A percentile compares a stretch with the other conserved stretches of the same genome.
Evolutionary conservation across 2,888 invertebrate genomes (phyloP).

Genomic region (Philonicus albiceps): DNA sequence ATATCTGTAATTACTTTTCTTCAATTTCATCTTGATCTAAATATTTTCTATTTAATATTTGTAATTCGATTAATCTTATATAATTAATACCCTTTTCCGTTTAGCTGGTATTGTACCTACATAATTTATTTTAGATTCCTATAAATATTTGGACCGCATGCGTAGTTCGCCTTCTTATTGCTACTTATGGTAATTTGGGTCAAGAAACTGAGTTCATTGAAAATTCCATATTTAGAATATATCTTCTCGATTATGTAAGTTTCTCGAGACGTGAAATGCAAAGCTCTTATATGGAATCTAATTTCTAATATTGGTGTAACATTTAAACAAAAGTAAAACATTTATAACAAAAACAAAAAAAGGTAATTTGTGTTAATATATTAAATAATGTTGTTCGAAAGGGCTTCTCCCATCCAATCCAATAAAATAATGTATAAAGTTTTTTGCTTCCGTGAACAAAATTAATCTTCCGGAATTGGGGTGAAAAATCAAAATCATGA

Average conservation of each 20-base stretch:
- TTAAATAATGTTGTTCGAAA: not conserved
- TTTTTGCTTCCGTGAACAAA: not conserved
- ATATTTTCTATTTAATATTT: not conserved
- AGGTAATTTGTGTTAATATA: not conserved
- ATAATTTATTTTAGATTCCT: not conserved
- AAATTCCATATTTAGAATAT: not conserved
- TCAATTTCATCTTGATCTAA: not conserved
- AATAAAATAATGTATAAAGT: not conserved
- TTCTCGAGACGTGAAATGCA: not conserved
- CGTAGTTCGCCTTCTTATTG: not conserved
- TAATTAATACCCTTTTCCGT: not conserved
- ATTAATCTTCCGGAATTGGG: not conserved
- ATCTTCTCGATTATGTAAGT: not conserved
- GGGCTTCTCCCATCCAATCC: not conserved
- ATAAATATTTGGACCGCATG: not conserved
- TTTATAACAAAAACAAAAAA: not conserved
- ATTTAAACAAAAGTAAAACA: not conserved
- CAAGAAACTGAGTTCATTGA: not conserved
- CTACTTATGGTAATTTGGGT: not conserved
- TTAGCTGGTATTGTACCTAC: not conserved
- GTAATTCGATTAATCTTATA: too few relatives aligned
- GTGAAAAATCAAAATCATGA: slow-evolving; percentile 7
- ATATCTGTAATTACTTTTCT: too few relatives aligned
- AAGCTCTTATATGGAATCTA: not conserved
- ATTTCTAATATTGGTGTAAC: not conserved